phyloP scores from a whole-genome alignment of 2,113 vertebrate genomes.

The Sula dactylatra region DNA sequence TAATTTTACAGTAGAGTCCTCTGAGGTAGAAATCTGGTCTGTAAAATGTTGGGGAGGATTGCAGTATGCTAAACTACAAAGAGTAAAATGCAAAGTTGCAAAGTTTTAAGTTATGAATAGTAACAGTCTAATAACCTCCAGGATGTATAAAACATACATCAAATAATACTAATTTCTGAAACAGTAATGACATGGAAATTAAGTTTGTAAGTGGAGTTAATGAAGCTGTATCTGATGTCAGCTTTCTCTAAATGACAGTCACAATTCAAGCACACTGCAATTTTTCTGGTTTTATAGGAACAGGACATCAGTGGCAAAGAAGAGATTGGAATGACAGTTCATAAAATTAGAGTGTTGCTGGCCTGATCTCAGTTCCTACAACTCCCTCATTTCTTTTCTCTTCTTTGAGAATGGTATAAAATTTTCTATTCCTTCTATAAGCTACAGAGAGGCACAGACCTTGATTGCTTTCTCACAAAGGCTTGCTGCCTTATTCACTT shows the following conservation, averaged over 20 bases:
- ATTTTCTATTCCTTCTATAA: not conserved
- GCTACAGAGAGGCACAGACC: not conserved
- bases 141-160: not conserved
- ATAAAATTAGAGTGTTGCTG: not conserved
- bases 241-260: not conserved
- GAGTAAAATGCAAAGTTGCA: not conserved
- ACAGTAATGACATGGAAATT: constrained; percentile 5
- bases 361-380: not conserved
- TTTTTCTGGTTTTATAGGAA: not conserved
- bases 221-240: not conserved
- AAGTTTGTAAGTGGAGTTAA: constrained; percentile 30
- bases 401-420: not conserved
- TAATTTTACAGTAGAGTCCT: not conserved
- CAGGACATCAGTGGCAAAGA: not conserved
- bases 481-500: not conserved
- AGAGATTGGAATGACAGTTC: not conserved
- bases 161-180: not conserved
- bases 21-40: not conserved
- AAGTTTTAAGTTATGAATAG: not conserved
- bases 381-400: not conserved
- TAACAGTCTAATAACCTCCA: not conserved
- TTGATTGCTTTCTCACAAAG: not conserved
- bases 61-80: not conserved
- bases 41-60: not conserved
- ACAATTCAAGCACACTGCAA: not conserved